Evolutionary conservation across 2,888 invertebrate genomes (phyloP), one percentile per base, ranked within the genome.

Genomic region (Agrilus biguttatus): DNA sequence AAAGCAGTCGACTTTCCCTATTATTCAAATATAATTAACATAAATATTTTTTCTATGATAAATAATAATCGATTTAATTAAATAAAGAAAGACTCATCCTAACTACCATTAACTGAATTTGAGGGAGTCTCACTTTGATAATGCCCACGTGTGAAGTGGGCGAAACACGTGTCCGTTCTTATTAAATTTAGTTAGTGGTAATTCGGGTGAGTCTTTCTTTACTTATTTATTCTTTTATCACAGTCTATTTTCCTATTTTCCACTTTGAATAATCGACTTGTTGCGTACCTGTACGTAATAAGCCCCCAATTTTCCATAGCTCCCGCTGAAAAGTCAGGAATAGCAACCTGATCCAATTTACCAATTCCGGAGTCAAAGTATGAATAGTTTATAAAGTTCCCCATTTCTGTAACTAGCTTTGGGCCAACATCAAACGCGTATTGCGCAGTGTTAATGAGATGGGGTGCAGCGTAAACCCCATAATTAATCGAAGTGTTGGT

Each of bases 251-350:
- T n/a, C n/a, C n/a, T n/a, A n/a, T n/a, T n/a, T n/a, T n/a, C n/a
- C n/a, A n/a, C n/a, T n/a, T n/a, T n/a, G n/a, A n/a, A 17, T 17
- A 17, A 17, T 6, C 2, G 39, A 43, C 33, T 32, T 39, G 39
- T 39, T 39, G 19, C 41, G 45, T 60, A 80, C 81, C 77, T 76
- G 66, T 83, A 91, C 3, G 84, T 89, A 7, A 89, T 73, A 19
- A 91, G 68, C 6, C 90, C 91, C 89, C 90, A 91, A 60, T 92
- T 91, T 60, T 90, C 89, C 90, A 91, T 90, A 41, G 90, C 90
- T 36, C 85, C 86, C 48, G 83, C 80, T 38, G 75, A 73, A 60
- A 90, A 89, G 59, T 90, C 86, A 0, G 87, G 81, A 45, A 92
- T 73, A 2, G 87, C 89, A n/a, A 88, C 78, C 57, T 88, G 78